Evolutionary conservation across 30 jellyfish, hydroid and myxozoan genomes (phyloP).

Genomic region (Catostylus mosaicus): DNA sequence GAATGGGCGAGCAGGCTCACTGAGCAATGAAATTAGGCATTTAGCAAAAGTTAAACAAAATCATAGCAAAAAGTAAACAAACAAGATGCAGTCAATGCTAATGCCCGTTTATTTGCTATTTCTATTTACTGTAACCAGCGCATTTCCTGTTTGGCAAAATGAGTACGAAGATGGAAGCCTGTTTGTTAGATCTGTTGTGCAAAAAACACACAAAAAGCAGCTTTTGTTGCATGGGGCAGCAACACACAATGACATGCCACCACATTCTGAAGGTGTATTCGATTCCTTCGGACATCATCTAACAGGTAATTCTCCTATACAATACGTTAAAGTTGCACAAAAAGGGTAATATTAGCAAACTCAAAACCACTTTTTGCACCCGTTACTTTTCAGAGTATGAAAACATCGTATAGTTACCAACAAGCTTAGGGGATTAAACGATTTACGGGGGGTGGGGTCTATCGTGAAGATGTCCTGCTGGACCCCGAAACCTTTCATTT

Average conservation of each 20-base stretch:
- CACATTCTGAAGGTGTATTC: not conserved
- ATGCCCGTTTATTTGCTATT: not conserved
- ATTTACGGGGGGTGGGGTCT: no score
- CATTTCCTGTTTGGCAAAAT: not conserved
- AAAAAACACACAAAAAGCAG: not conserved
- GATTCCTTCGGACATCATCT: not conserved
- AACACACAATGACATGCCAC: not conserved
- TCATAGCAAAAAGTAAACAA: not conserved
- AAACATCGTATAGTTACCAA: no score
- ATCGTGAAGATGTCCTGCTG: no score
- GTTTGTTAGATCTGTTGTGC: no score
- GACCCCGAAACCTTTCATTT: no score
- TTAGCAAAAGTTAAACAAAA: not conserved
- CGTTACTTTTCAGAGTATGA: no score
- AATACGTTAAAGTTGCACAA: not conserved
- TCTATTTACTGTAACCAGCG: not conserved
- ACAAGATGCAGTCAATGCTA: not conserved
- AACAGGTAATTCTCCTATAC: not conserved
- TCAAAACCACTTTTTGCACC: no score
- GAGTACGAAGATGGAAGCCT: not conserved
- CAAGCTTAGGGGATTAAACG: no score
- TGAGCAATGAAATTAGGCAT: not conserved
- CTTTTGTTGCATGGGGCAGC: not conserved
- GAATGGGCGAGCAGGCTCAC: not conserved
- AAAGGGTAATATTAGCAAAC: no score